phyloP scores from a whole-genome alignment of 1,140 invertebrate species.

The Agrypnia vestita region DNA sequence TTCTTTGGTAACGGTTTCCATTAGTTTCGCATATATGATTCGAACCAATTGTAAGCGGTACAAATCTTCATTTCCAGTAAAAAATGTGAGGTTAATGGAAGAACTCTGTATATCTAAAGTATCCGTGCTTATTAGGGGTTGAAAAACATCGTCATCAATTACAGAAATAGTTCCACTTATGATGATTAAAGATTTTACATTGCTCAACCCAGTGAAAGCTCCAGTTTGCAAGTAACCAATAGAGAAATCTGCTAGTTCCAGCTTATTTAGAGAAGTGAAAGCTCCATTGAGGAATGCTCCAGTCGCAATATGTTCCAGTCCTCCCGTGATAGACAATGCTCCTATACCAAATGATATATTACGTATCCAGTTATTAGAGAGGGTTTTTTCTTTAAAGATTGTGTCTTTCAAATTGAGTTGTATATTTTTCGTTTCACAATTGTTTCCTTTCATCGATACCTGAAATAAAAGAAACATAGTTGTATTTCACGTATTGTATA shows the following conservation, averaged over 20 bases:
- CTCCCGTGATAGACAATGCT: background rate
- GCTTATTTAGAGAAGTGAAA: constrained; percentile 27
- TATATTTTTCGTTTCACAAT: background rate
- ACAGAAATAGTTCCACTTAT: constrained; percentile 43
- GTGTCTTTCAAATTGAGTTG: background rate
- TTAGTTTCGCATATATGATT: constrained; percentile 62
- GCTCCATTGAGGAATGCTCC: constrained; percentile 24
- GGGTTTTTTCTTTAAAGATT: background rate
- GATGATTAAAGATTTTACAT: constrained; percentile 27
- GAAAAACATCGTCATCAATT: constrained; percentile 48
- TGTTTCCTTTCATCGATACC: background rate
- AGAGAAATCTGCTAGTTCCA: constrained; percentile 16
- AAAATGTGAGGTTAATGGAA: constrained; percentile 59
- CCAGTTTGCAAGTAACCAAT: constrained; percentile 3
- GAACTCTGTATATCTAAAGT: constrained; percentile 61
- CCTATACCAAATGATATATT: background rate
- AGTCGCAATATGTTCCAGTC: constrained; percentile 30
- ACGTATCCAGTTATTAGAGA: constrained; percentile 15
- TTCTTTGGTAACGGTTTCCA: constrained; percentile 44
- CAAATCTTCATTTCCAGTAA: constrained; percentile 59
- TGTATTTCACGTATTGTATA: too few species aligned
- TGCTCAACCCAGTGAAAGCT: constrained; percentile 40
- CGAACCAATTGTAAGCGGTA: constrained; percentile 56
- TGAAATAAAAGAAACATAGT: constrained; percentile 8
- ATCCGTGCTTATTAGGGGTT: constrained; percentile 53